Conservation (phyloP, 2,888 invertebrate genomes). For the Pollenia amentaria region DNA sequence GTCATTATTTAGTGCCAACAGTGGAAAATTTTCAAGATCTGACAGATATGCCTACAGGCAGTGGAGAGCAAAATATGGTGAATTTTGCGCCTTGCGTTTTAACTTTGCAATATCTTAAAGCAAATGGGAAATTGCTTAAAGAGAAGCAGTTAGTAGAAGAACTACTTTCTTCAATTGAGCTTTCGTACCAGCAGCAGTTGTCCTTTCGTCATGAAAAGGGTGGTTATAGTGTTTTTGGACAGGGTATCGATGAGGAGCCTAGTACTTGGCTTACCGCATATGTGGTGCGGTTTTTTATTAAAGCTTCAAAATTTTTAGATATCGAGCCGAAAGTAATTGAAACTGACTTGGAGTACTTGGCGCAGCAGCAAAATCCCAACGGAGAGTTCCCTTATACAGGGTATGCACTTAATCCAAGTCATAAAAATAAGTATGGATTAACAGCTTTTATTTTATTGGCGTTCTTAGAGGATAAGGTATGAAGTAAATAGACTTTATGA, state of each 20-base stretch:
- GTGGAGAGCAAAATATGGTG: constrained; percentile 96
- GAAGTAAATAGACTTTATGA: constrained; percentile 27
- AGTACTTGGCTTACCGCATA: constrained; percentile 94
- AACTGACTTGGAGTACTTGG: constrained; percentile 48
- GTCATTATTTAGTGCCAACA: constrained; percentile 85
- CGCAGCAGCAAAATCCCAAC: constrained; percentile 4
- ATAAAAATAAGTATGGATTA: constrained; percentile 88
- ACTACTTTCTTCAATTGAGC: constrained; percentile 81
- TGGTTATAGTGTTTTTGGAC: constrained; percentile 91
- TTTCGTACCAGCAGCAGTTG: constrained; percentile 90
- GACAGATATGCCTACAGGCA: constrained; percentile 92
- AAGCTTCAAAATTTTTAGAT: constrained; percentile 88
- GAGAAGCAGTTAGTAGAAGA: constrained; percentile 81
- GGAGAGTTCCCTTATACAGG: constrained; percentile 87
- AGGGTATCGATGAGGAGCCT: constrained; percentile 86
- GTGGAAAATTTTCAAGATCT: constrained; percentile 89
- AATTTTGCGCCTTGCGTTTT: constrained; percentile 96
- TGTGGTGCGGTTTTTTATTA: constrained; percentile 90
- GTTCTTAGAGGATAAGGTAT: constrained; percentile 88
- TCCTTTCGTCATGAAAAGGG: constrained; percentile 89
- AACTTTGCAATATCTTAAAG: constrained; percentile 92
- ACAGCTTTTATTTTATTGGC: constrained; percentile 91
- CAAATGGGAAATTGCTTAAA: constrained; percentile 3
- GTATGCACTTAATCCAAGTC: constrained; percentile 85
- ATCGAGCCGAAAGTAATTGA: constrained; percentile 81